Evolutionary conservation across 1,140 invertebrate genomes (phyloP), one percentile per base, ranked within the genome.

Genomic region (Pachyrhynchus sulphureomaculatus): DNA sequence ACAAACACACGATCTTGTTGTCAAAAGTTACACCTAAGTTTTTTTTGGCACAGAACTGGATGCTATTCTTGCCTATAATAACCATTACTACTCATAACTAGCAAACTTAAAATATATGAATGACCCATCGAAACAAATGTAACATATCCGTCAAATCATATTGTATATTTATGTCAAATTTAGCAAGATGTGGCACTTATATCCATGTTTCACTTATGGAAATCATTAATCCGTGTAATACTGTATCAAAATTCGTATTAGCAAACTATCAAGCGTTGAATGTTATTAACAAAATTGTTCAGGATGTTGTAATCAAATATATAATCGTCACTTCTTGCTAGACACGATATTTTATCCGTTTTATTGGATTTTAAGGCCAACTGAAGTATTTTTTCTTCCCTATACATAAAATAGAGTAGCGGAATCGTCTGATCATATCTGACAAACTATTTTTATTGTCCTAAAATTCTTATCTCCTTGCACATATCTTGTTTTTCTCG

Each of bases 101-200:
- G 13, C 45, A 29, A 34, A 34, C 17, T 29, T 48, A 29, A 23
- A 21, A 29, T 29, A 29, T 29, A 42, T 21, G 3, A 42, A 18
- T 13, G 17, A 37, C 34, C 18, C 39, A 42, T 42, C 18, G 18
- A 42, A 42, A 42, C 21, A 15, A 20, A 42, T n/a, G 44, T 15
- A 47, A 47, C 44, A 47, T 47, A 47, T 47, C 44, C 44, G 44
- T 47, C 44, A 47, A n/a, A n/a, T n/a, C n/a, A n/a, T n/a, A n/a
- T n/a, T n/a, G n/a, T n/a, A n/a, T n/a, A n/a, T n/a, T n/a, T n/a
- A n/a, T n/a, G n/a, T n/a, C n/a, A n/a, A n/a, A n/a, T n/a, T n/a
- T n/a, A n/a, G n/a, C n/a, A n/a, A n/a, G n/a, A n/a, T n/a, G n/a
- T n/a, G n/a, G n/a, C n/a, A n/a, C n/a, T n/a, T n/a, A n/a, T n/a